These are phyloP conservation scores for Heliconius sara DNA, from an alignment of 2,888 invertebrate genomes.

Conservation along the genomic window DNA sequence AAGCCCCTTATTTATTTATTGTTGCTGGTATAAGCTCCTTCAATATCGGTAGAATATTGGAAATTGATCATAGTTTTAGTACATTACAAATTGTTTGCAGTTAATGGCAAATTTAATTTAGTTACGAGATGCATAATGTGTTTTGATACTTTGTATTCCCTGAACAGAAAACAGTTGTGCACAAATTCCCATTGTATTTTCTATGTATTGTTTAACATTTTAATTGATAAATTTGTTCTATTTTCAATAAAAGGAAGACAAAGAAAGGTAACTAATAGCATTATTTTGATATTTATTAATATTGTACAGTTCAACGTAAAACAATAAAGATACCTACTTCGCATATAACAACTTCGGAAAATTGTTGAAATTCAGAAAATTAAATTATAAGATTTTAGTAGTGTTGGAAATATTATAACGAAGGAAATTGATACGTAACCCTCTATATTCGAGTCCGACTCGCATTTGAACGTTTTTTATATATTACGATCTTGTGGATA, in stretches of 20 bases:
- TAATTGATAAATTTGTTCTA: too few relatives aligned
- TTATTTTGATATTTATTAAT: neutral
- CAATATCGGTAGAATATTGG: slow-evolving; percentile 14
- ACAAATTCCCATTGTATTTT: neutral
- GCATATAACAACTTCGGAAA: too few relatives aligned
- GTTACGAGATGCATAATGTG: neutral
- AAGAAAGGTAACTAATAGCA: neutral
- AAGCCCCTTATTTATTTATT: slow-evolving; percentile 22
- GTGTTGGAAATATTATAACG: too few relatives aligned
- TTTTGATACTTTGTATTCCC: neutral
- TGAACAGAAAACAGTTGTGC: neutral
- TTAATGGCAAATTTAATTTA: neutral
- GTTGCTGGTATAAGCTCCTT: slow-evolving; percentile 10
- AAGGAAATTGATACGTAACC: too few relatives aligned
- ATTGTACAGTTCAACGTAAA: too few relatives aligned
- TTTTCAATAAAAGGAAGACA: neutral
- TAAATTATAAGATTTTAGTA: too few relatives aligned
- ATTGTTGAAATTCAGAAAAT: too few relatives aligned
- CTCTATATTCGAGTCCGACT: too few relatives aligned
- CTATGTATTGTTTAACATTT: neutral
- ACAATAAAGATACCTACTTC: too few relatives aligned
- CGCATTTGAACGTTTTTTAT: neutral
- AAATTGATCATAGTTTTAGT: slow-evolving; percentile 17
- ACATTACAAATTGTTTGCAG: neutral
- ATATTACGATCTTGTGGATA: neutral